A percentile compares a stretch with the other conserved stretches of the same genome.
Conservation (phyloP, 2,113 vertebrate species). For the Hypanus sabinus region DNA sequence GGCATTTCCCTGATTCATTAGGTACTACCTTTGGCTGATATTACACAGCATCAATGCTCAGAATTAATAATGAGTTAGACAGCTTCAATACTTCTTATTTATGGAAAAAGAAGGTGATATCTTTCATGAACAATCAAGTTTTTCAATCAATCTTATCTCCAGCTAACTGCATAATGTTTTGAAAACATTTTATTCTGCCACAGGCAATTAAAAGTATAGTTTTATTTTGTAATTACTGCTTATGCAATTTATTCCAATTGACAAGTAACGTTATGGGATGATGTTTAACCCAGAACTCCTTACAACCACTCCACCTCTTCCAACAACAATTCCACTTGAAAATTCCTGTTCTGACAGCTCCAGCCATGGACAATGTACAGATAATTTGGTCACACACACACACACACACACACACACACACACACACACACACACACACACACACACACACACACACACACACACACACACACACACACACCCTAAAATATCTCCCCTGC, state of each 20-base stretch:
- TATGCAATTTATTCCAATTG: not conserved
- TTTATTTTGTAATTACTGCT: not conserved
- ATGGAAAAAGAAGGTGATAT: not conserved
- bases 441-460: too few relatives aligned
- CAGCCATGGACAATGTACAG: too few relatives aligned
- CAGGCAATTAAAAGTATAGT: not conserved
- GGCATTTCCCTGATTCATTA: not conserved
- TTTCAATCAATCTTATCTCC: not conserved
- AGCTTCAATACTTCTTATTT: not conserved
- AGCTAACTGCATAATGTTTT: not conserved
- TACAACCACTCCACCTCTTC: too few relatives aligned
- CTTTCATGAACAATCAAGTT: not conserved
- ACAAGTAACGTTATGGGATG: not conserved
- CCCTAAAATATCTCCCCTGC: too few relatives aligned
- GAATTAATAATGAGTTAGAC: constrained; percentile 32
- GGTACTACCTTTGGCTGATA: not conserved
- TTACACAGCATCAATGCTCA: not conserved
- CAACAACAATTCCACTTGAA: too few relatives aligned
- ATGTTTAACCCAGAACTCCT: not conserved
- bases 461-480: too few relatives aligned
- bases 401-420: too few relatives aligned
- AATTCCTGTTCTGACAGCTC: too few relatives aligned
- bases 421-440: too few relatives aligned
- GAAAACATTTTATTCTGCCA: not conserved
- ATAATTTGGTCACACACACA: too few relatives aligned